A percentile compares a stretch with the other conserved stretches of the same genome.
phyloP scores from a whole-genome alignment of 1,140 invertebrate genomes.

The Diabrotica undecimpunctata region DNA sequence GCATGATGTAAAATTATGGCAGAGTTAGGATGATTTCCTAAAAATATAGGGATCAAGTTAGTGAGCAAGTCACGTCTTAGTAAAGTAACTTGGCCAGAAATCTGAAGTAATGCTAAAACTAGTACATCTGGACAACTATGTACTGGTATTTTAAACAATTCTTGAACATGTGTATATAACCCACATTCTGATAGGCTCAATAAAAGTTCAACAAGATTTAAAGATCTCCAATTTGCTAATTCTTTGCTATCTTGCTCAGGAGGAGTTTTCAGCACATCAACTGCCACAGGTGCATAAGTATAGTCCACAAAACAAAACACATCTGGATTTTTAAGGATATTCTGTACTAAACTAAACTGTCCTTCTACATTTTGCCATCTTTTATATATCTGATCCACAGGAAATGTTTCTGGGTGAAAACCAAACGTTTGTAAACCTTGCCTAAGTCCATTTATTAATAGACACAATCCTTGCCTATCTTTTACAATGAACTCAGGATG shows the following conservation, averaged over 20 bases:
- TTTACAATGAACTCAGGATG: slow-evolving; percentile 85
- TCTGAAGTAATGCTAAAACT: slow-evolving; percentile 81
- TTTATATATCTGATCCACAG: slow-evolving; percentile 80
- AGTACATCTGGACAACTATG: slow-evolving; percentile 93
- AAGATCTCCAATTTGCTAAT: slow-evolving; percentile 83
- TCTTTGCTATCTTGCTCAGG: slow-evolving; percentile 92
- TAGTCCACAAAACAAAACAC: slow-evolving; percentile 93
- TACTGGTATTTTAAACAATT: slow-evolving; percentile 88
- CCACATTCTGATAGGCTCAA: slow-evolving; percentile 84
- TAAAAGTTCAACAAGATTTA: slow-evolving; percentile 86
- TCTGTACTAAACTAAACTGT: slow-evolving; percentile 83
- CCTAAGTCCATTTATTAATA: slow-evolving; percentile 76
- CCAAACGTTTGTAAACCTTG: slow-evolving; percentile 73
- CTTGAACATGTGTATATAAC: slow-evolving; percentile 75
- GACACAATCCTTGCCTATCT: slow-evolving; percentile 76
- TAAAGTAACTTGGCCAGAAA: slow-evolving; percentile 69
- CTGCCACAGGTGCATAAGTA: slow-evolving; percentile 76
- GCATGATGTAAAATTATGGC: slow-evolving; percentile 90
- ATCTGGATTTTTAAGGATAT: slow-evolving; percentile 86
- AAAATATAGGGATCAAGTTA: slow-evolving; percentile 83
- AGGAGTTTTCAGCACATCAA: slow-evolving; percentile 86
- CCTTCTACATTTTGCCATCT: slow-evolving; percentile 88
- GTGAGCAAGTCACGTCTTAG: slow-evolving; percentile 81
- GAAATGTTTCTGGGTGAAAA: slow-evolving; percentile 72
- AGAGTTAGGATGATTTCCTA: slow-evolving; percentile 92